Evolutionary conservation across 2,797 vertebrate genomes (phyloP).

Genomic region (Eidolon dupreanum): DNA sequence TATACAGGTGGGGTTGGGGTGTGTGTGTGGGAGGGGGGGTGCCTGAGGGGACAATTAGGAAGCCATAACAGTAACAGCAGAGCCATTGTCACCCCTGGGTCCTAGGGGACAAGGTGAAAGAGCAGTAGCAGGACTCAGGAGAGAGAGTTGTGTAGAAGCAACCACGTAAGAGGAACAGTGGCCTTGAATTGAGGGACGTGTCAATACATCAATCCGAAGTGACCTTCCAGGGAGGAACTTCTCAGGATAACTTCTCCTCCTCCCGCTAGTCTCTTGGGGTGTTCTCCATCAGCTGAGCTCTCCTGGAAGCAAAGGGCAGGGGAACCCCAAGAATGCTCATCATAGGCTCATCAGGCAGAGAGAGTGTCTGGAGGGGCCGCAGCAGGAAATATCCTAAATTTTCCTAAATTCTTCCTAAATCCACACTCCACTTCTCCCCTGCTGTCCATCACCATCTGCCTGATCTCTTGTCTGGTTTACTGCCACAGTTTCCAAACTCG

Average conservation of each 20-base stretch:
- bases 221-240: background rate
- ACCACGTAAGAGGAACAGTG: background rate
- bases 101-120: background rate
- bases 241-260: background rate
- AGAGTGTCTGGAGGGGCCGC: rapidly evolving
- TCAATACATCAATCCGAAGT: background rate
- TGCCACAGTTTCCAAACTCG: background rate
- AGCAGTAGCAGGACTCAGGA: background rate
- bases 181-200: background rate
- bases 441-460: rapidly evolving
- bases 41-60: rapidly evolving
- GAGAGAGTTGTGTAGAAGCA: background rate
- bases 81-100: no score
- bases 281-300: background rate
- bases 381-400: background rate
- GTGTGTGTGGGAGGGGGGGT: no score
- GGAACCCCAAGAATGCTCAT: background rate
- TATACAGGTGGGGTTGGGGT: background rate
- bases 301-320: background rate
- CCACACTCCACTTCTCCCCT: rapidly evolving
- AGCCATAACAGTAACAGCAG: rapidly evolving
- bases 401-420: background rate
- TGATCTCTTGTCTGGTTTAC: background rate
- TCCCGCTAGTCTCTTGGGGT: rapidly evolving
- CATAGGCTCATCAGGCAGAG: background rate